Conservation (phyloP, 1,140 invertebrate species). For the Polyergus mexicanus region DNA sequence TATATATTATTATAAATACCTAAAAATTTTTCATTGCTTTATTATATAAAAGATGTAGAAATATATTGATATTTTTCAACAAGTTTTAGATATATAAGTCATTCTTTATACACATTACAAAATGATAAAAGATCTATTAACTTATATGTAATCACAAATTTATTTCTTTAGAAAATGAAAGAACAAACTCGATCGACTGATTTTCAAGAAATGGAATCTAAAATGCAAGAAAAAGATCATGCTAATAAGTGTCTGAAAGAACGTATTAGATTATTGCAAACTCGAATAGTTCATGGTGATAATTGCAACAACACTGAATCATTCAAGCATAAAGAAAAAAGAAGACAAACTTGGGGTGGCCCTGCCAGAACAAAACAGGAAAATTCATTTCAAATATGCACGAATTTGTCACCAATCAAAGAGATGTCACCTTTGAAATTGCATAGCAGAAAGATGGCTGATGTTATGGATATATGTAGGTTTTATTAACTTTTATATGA, state of each 20-base stretch:
- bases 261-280: conserved; percentile 60
- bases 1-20: conserved; percentile 21
- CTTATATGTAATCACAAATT: not conserved
- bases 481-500: not conserved
- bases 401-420: conserved; percentile 64
- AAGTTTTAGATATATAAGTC: conserved; percentile 50
- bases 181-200: conserved; percentile 41
- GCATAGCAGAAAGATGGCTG: conserved; percentile 27
- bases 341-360: conserved; percentile 50
- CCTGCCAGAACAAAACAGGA: conserved; percentile 9
- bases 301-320: conserved; percentile 7
- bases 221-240: conserved; percentile 61
- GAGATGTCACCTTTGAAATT: conserved; percentile 64
- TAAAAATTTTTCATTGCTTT: not conserved
- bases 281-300: conserved; percentile 58
- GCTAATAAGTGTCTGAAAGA: conserved; percentile 58
- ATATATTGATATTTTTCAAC: conserved; percentile 17
- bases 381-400: not conserved
- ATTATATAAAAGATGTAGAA: conserved; percentile 20
- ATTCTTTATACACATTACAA: not conserved
- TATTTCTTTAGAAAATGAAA: conserved; percentile 53
- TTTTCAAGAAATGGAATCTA: conserved; percentile 54
- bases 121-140: not conserved
- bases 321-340: conserved; percentile 57
- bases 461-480: conserved; percentile 61